Evolutionary conservation across 1,140 invertebrate species (phyloP).

Genomic region (Drosophila seguyi): DNA sequence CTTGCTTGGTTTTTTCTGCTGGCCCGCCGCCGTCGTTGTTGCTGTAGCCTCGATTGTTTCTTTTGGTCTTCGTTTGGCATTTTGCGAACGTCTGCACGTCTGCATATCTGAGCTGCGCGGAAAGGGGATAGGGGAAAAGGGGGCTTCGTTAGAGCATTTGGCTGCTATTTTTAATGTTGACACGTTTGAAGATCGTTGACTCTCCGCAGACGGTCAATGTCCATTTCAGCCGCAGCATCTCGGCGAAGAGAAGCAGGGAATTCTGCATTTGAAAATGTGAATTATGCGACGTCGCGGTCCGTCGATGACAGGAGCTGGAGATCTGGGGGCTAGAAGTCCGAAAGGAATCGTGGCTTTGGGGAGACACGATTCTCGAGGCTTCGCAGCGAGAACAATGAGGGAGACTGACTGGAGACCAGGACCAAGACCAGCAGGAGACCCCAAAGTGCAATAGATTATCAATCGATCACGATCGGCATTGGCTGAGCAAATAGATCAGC

Average conservation of each 20-base stretch:
- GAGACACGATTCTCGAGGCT: constrained; percentile 54
- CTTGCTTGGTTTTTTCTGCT: constrained; percentile 37
- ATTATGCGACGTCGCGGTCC: constrained; percentile 67
- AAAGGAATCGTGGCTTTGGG: constrained; percentile 31
- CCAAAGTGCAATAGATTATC: constrained; percentile 64
- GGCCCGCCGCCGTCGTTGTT: constrained; percentile 28
- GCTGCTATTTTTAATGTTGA: constrained; percentile 82
- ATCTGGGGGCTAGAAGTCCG: constrained; percentile 4
- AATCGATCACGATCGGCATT: constrained; percentile 53
- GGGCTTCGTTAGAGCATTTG: constrained; percentile 60
- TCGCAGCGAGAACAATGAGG: constrained; percentile 55
- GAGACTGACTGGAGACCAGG: constrained; percentile 23
- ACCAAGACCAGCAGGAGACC: constrained; percentile 1
- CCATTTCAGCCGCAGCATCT: constrained; percentile 49
- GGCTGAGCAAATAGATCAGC: constrained; percentile 38
- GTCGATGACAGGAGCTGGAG: constrained; percentile 37
- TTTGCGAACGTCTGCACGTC: constrained; percentile 78
- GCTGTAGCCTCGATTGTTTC: constrained; percentile 52
- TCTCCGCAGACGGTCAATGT: constrained; percentile 79
- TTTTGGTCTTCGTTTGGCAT: constrained; percentile 75
- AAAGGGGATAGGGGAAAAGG: background rate
- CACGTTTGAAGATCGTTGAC: constrained; percentile 82
- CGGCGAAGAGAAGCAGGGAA: constrained; percentile 1
- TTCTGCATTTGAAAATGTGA: constrained; percentile 56
- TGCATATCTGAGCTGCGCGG: constrained; percentile 61